phyloP scores from a whole-genome alignment of 2,888 invertebrate genomes.

The Strigamia transsilvanica region DNA sequence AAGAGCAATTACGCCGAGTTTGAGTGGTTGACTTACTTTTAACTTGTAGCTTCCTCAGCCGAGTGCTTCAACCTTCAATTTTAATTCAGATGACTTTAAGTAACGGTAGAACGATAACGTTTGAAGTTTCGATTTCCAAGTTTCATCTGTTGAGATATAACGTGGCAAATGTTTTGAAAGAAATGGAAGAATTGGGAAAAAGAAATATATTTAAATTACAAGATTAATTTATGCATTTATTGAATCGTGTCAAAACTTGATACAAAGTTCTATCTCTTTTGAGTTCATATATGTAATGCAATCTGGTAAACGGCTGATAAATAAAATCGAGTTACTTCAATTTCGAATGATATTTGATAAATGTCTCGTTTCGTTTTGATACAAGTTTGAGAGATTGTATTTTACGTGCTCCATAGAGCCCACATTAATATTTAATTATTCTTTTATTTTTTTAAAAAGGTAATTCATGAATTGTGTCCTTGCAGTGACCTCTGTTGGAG shows the following conservation, averaged over 20 bases:
- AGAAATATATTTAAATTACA: conserved; percentile 21
- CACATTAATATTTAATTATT: too few species aligned
- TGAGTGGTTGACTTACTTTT: not conserved
- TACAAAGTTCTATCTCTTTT: not conserved
- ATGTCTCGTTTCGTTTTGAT: too few species aligned
- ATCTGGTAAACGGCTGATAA: too few species aligned
- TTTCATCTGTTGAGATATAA: conserved; percentile 3
- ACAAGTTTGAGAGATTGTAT: too few species aligned
- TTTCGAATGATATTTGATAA: too few species aligned
- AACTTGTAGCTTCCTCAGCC: not conserved
- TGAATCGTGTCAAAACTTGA: not conserved
- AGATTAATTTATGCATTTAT: not conserved
- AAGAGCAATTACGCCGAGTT: not conserved
- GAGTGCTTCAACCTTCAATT: conserved; percentile 17
- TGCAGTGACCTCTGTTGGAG: conserved; percentile 23
- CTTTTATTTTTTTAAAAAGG: not conserved
- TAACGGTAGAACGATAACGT: not conserved
- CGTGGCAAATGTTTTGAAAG: conserved; percentile 5
- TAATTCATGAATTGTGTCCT: not conserved
- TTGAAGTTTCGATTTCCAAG: conserved; percentile 17
- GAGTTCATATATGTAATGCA: too few species aligned
- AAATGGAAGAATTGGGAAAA: conserved; percentile 8
- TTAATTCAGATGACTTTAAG: not conserved
- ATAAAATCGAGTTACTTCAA: too few species aligned
- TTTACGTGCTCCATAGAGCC: too few species aligned